Conservation (phyloP, 2,888 invertebrate species). For the Eurytoma californica region DNA sequence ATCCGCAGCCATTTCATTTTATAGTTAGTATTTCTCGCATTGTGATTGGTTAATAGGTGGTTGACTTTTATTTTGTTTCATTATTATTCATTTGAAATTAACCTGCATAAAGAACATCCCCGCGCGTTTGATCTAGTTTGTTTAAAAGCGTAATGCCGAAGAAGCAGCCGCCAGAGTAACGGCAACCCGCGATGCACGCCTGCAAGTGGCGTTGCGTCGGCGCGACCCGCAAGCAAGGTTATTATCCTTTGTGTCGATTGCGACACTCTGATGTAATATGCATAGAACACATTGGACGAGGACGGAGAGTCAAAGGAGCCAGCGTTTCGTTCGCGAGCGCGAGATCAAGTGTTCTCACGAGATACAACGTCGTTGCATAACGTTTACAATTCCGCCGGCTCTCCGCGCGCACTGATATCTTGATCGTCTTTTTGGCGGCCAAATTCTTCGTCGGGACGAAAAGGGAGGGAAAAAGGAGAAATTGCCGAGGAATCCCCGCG, state of each 20-base stretch:
- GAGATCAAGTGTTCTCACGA: constrained; percentile 57
- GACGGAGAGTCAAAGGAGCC: constrained; percentile 30
- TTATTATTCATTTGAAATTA: too few species aligned
- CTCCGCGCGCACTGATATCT: constrained; percentile 28
- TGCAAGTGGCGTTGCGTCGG: constrained; percentile 17
- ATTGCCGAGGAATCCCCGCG: too few species aligned
- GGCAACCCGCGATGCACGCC: constrained; percentile 2
- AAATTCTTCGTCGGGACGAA: constrained; percentile 5
- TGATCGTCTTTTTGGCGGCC: constrained; percentile 46
- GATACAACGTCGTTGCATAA: constrained; percentile 54
- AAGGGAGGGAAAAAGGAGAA: too few species aligned
- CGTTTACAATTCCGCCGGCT: constrained; percentile 33
- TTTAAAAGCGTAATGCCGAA: too few species aligned
- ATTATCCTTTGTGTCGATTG: constrained; percentile 56
- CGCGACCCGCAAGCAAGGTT: constrained; percentile 51
- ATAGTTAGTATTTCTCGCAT: too few species aligned
- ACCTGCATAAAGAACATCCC: too few species aligned
- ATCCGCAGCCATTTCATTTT: too few species aligned
- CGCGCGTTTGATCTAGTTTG: too few species aligned
- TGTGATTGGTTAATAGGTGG: too few species aligned
- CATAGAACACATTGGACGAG: constrained; percentile 47
- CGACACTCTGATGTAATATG: constrained; percentile 53
- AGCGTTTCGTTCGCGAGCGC: constrained; percentile 19
- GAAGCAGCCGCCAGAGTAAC: neutral
- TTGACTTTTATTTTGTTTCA: too few species aligned